A percentile compares a stretch with the other conserved stretches of the same genome.
phyloP scores from a whole-genome alignment of 2,888 invertebrate genomes.

The Nemotelus pantherinus region DNA sequence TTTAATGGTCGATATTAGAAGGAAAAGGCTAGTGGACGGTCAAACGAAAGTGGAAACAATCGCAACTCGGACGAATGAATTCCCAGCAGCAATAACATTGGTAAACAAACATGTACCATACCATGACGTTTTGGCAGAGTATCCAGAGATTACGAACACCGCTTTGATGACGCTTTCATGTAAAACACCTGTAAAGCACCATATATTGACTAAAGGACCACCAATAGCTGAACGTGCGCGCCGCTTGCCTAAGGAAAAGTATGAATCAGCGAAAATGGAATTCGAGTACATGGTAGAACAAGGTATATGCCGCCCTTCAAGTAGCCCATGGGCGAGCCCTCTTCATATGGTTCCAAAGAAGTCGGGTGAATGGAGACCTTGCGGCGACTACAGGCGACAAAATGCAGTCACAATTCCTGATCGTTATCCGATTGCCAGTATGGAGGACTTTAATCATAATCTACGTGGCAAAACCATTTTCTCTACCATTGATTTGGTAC shows the following conservation, averaged over 20 bases:
- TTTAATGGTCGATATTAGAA: too few relatives aligned
- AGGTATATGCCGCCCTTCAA: conserved; percentile 61
- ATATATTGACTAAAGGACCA: conserved; percentile 15
- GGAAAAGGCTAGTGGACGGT: too few relatives aligned
- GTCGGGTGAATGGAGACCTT: conserved; percentile 55
- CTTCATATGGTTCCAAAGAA: conserved; percentile 56
- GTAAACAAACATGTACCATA: too few relatives aligned
- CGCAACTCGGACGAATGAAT: too few relatives aligned
- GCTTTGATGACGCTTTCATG: too few relatives aligned
- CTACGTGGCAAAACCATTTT: conserved; percentile 55
- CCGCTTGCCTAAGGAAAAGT: conserved; percentile 4
- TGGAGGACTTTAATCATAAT: conserved; percentile 33
- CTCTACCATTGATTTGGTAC: conserved; percentile 54
- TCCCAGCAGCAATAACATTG: too few relatives aligned
- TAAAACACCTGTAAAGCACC: neutral
- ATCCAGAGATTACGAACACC: too few relatives aligned
- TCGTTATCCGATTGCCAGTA: conserved; percentile 12
- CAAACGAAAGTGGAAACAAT: too few relatives aligned
- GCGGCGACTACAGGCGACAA: conserved; percentile 57
- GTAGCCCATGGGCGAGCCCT: conserved; percentile 61
- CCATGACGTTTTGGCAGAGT: too few relatives aligned
- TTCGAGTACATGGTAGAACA: neutral
- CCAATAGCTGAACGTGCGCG: neutral
- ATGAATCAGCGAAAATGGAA: neutral
- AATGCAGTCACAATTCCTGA: conserved; percentile 51